Evolutionary conservation across 2,113 vertebrate genomes (phyloP).

Genomic region (Entelurus aequoreus): DNA sequence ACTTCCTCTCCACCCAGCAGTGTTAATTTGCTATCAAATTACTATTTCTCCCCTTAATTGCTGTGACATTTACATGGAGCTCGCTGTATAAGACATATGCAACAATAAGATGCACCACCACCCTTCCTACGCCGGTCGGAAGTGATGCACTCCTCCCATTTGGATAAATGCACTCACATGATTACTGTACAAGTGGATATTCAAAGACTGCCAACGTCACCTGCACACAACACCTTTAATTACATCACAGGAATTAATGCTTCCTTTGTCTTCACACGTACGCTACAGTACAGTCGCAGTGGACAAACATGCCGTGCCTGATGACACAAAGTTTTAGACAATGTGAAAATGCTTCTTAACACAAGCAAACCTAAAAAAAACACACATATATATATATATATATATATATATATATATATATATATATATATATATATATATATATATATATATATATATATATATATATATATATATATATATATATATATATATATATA

Average conservation of each 20-base stretch:
- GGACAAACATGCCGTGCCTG: background rate
- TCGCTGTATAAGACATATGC: conserved; percentile 30
- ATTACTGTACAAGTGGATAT: conserved; percentile 4
- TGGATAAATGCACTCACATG: conserved; percentile 4
- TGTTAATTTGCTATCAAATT: conserved; percentile 36
- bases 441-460: too few relatives aligned
- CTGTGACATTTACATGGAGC: conserved; percentile 46
- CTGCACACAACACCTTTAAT: conserved; percentile 10
- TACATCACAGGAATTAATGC: background rate
- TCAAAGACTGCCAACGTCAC: background rate
- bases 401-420: too few relatives aligned
- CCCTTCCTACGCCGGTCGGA: background rate
- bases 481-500: too few relatives aligned
- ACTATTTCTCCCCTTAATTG: conserved; percentile 32
- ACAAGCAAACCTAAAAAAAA: too few relatives aligned
- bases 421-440: too few relatives aligned
- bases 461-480: too few relatives aligned
- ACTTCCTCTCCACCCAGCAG: conserved; percentile 14
- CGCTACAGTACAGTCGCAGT: background rate
- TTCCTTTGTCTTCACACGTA: background rate
- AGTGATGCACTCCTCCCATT: conserved; percentile 20
- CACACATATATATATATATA: too few relatives aligned
- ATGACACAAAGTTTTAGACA: too few relatives aligned
- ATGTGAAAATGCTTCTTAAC: too few relatives aligned
- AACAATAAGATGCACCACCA: conserved; percentile 20